Evolutionary conservation across 2,113 vertebrate genomes (phyloP), one percentile per base, ranked within the genome.

Genomic region (Melanerpes formicivorus): DNA sequence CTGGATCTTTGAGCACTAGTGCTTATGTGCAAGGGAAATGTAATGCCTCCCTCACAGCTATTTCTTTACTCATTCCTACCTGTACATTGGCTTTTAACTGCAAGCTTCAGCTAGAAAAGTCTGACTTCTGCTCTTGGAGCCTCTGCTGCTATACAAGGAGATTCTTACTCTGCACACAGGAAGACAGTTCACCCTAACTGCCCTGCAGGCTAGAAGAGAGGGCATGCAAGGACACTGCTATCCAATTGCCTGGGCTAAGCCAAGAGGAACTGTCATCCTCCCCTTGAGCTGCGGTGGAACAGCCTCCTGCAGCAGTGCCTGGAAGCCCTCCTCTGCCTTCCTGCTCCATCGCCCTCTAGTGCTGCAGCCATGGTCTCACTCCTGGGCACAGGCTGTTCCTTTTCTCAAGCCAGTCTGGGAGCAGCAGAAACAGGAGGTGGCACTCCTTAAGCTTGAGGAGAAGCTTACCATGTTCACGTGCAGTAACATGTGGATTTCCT

Each of bases 341-440:
- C 23, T 50, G 58, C 44, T 37, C 60, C 19, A 4, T n/a, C 5
- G 3, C 85, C 84, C 74, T 84, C 73, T 52, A 58, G 52, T 3
- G 60, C 4, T 4, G 1, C 26, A 25, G 52, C 44, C 27, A 1
- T 2, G 7, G 3, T n/a, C 40, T 42, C 42, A 8, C 18, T 6
- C 25, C n/a, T 10, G 2, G 5, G 0, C 1, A 9, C 42, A 2
- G 3, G 25, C 23, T 46, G 25, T 48, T 34, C 32, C 16, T 63
- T n/a, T 17, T 8, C 55, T 59, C 9, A 7, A 14, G 9, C 14
- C 34, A 59, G 12, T n/a, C 48, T 32, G 66, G 30, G 30, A 48
- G 44, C 11, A 67, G 29, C 65, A 37, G 25, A 37, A 50, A 14
- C 6, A 7, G 26, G 11, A 4, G 7, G 21, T 62, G 34, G 13